These are phyloP conservation scores for Triplophysa bombifrons DNA, from an alignment of 2,797 vertebrate genomes.

Conservation along the genomic window DNA sequence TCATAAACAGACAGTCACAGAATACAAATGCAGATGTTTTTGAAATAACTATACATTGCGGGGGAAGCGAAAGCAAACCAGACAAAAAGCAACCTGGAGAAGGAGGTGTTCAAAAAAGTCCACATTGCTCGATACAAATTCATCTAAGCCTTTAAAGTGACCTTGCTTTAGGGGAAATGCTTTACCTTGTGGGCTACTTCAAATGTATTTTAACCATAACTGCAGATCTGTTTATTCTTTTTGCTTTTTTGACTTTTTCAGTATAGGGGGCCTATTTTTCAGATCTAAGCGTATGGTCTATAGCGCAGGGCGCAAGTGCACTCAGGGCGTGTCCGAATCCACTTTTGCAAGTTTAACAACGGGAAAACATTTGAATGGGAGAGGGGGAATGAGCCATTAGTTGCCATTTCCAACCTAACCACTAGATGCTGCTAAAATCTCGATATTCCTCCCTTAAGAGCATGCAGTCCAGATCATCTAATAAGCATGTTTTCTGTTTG, in stretches of 20 bases:
- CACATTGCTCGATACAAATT: conserved; percentile 15
- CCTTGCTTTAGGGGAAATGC: conserved; percentile 6
- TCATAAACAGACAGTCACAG: conserved; percentile 57
- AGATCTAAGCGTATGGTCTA: too few species aligned
- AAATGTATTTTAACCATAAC: neutral
- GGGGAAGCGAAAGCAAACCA: conserved; percentile 33
- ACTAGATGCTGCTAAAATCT: too few species aligned
- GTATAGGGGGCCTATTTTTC: too few species aligned
- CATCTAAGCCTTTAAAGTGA: conserved; percentile 7
- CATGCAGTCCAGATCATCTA: conserved; percentile 7
- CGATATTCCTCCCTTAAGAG: neutral
- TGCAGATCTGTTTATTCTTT: neutral
- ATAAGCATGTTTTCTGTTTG: conserved; percentile 41
- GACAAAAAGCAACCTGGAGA: conserved; percentile 12
- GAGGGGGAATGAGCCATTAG: too few species aligned
- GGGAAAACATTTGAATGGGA: too few species aligned
- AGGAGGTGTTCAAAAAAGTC: conserved; percentile 6
- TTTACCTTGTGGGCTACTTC: neutral
- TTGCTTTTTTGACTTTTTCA: too few species aligned
- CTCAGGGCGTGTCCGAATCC: too few species aligned
- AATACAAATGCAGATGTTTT: conserved; percentile 58
- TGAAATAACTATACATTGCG: conserved; percentile 40
- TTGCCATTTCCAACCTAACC: too few species aligned
- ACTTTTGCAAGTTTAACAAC: too few species aligned
- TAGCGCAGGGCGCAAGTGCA: too few species aligned